Evolutionary conservation across 2,113 vertebrate species (phyloP).

Genomic region (Peromyscus californicus): DNA sequence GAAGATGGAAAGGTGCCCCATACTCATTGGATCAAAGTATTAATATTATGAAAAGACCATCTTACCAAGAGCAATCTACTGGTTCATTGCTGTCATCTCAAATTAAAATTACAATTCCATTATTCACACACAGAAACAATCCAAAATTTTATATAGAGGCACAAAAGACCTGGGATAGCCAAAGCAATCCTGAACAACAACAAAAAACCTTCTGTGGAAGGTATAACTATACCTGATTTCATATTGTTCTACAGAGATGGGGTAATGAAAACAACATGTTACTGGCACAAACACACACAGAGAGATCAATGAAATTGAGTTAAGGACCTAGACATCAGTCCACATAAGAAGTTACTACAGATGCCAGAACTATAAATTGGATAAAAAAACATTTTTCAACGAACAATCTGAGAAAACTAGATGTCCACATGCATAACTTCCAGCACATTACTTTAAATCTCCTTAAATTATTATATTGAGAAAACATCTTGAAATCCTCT

Average conservation of each 20-base stretch:
- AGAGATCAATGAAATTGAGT: neutral
- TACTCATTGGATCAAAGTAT: neutral
- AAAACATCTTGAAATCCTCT: conserved; percentile 35
- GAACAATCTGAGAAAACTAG: neutral
- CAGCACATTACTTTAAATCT: neutral
- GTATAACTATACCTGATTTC: neutral
- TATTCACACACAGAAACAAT: neutral
- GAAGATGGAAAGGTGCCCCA: neutral
- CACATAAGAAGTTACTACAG: neutral
- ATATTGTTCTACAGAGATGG: neutral
- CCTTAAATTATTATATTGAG: conserved; percentile 32
- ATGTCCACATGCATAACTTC: neutral
- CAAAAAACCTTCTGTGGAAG: neutral
- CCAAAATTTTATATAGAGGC: neutral
- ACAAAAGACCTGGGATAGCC: neutral
- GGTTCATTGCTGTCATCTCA: neutral
- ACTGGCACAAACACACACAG: neutral
- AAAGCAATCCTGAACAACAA: neutral
- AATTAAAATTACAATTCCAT: neutral
- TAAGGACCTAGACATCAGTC: neutral
- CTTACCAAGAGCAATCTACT: neutral
- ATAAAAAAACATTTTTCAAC: neutral
- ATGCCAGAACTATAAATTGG: neutral
- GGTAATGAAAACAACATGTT: neutral
- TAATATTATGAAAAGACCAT: neutral